Percentiles rank a stretch among this genome's conserved stretches.
Conservation (phyloP, 2,797 vertebrate genomes). For the Leptodactylus fallax region DNA sequence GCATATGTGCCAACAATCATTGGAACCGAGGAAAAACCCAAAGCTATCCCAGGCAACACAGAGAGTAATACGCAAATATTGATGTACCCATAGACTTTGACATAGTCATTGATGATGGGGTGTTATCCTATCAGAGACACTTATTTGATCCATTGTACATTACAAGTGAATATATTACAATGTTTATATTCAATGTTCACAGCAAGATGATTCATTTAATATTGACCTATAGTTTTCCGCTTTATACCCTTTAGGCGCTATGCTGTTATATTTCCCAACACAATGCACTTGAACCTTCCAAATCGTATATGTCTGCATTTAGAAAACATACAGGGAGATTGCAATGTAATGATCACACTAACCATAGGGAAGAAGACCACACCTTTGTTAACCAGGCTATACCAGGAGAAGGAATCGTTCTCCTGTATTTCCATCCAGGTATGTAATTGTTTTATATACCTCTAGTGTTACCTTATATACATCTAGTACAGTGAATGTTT, state of each 20-base stretch:
- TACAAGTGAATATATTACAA: too few species aligned
- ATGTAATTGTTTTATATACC: background rate
- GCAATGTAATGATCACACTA: background rate
- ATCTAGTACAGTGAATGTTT: too few species aligned
- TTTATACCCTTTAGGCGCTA: background rate
- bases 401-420: background rate
- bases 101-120: background rate
- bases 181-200: too few species aligned
- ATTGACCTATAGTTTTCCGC: background rate
- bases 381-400: background rate
- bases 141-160: background rate
- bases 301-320: background rate
- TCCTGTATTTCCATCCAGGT: background rate
- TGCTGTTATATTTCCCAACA: background rate
- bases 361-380: slow-evolving; percentile 5
- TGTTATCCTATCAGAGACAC: background rate
- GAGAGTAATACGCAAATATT: too few species aligned
- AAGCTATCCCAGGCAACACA: too few species aligned
- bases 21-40: too few species aligned
- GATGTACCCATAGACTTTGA: too few species aligned
- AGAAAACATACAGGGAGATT: background rate
- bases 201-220: too few species aligned
- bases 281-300: background rate
- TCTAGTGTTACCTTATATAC: too few species aligned
- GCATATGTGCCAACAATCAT: too few species aligned